phyloP scores from a whole-genome alignment of 2,888 invertebrate species.

The Pterostichus niger region DNA sequence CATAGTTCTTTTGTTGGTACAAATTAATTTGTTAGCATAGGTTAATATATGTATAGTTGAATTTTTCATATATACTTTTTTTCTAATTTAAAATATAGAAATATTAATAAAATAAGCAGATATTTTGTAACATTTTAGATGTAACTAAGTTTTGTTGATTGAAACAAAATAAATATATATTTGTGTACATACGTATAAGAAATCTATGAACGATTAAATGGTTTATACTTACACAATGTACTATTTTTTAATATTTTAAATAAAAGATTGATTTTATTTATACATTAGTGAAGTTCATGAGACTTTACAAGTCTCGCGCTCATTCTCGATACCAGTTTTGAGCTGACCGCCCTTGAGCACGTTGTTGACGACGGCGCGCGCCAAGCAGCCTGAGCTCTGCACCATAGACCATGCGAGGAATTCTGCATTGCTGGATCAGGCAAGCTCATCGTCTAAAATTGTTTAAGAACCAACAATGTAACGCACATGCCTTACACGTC shows the following conservation, averaged over 20 bases:
- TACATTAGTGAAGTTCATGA: conserved; percentile 71
- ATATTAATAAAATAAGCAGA: too few species aligned
- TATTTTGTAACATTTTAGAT: too few species aligned
- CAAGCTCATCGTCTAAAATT: conserved; percentile 93
- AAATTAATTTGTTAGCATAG: not conserved
- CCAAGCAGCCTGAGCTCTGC: conserved; percentile 93
- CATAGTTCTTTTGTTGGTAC: conserved; percentile 21
- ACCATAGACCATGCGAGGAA: conserved; percentile 98
- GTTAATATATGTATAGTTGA: not conserved
- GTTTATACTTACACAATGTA: too few species aligned
- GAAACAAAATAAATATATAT: too few species aligned
- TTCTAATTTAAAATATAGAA: too few species aligned
- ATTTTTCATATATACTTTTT: too few species aligned
- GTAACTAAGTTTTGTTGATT: too few species aligned
- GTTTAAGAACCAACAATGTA: conserved; percentile 95
- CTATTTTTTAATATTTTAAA: too few species aligned
- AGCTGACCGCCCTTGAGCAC: conserved; percentile 87
- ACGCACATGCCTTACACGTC: conserved; percentile 94
- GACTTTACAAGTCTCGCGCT: conserved; percentile 77
- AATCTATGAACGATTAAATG: too few species aligned
- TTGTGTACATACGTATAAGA: too few species aligned
- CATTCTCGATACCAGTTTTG: conserved; percentile 75
- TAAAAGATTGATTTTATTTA: too few species aligned
- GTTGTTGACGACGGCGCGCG: conserved; percentile 95
- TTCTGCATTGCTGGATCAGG: conserved; percentile 97